Base-by-base conservation (phyloP, 2,113 vertebrate genomes). In the Hyperopisus bebe region DNA sequence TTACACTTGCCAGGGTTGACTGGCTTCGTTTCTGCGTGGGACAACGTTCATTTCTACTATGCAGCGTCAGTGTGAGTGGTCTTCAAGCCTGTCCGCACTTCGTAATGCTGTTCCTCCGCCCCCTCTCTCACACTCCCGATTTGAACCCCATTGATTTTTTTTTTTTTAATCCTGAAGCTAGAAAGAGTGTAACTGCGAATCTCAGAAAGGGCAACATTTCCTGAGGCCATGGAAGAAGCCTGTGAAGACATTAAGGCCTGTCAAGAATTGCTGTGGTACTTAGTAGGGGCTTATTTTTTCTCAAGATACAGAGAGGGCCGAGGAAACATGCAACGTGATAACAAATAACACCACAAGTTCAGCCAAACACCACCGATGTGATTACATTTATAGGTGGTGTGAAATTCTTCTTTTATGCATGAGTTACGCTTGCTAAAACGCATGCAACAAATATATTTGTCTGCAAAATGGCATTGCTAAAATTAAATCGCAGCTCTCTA, bases 171-270 rank as follows among this genome's bases (percentile, higher is more conserved):
- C 82, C 82, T 84, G 44, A 47, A 46, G 21, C 82, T n/a, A 10
- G 44, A 84, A n/a, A 47, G 82, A 84, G 82, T 84, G 47, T 84
- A 84, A 84, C 82, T n/a, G 39, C 44, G n/a, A 47, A 84, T 84
- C 17, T 84, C 39, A 84, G 42, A 84, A 47, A 84, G 44, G 44
- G 44, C 82, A 84, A 84, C 82, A n/a, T 84, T 84, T 84, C 82
- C 47, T 3, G 13, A 84, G 82, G 44, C 39, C 82, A n/a, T 27
- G 44, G 42, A 46, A 47, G 19, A 84, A n/a, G 82, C 8, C 82
- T 47, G 42, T n/a, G 82, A 84, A 47, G 82, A n/a, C 82, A 84
- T 84, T 24, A 46, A 46, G 82, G 44, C 44, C 35, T 44, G 82
- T 3, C 77, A 44, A 5, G 15, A 82, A 44, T 6, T 3, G 77